Evolutionary conservation across 2,113 vertebrate genomes (phyloP), one percentile per base, ranked within the genome.

Genomic region (Solea senegalensis): DNA sequence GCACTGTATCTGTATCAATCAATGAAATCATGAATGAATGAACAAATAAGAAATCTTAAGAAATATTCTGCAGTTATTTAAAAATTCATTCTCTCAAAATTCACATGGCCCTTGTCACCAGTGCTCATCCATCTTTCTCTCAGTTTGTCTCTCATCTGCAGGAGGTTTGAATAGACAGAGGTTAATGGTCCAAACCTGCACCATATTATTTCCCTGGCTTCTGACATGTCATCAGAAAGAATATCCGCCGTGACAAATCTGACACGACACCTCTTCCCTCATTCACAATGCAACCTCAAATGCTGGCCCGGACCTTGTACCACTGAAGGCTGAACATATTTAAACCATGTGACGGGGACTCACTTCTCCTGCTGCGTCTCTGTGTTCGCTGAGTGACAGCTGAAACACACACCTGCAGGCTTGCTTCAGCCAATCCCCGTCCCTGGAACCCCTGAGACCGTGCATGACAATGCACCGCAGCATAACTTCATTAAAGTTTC

Each of bases 401-500:
- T 76, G 62, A 82, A 86, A 85, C 14, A 39, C 1, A 6, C 65
- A 68, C 51, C 75, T 65, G 12, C 0, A n/a, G 80, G 76, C 65
- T 15, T 2, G n/a, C 71, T 84, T 21, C 55, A 66, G 50, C 82
- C 86, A 69, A 52, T 57, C 68, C 70, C 46, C 48, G 45, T 74
- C 67, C 71, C 63, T 1, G 0, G 26, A 14, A 34, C 45, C 56
- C 43, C 45, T 10, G 80, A 80, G 74, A 84, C 72, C 0, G 16
- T 63, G 64, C 78, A 63, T 85, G 56, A 82, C 53, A 44, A 56
- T 71, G 83, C 51, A 1, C 74, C 48, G 70, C 68, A 52, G 79
- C 67, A 48, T 58, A 78, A 67, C 81, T 69, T 72, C 83, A 87
- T 88, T 87, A 86, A 87, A 83, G 27, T 87, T 87, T 86, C 74